Percentiles rank a stretch among this genome's conserved stretches.
Evolutionary conservation across 2,888 invertebrate species (phyloP).

Genomic region (Lasioglossum villosulum): DNA sequence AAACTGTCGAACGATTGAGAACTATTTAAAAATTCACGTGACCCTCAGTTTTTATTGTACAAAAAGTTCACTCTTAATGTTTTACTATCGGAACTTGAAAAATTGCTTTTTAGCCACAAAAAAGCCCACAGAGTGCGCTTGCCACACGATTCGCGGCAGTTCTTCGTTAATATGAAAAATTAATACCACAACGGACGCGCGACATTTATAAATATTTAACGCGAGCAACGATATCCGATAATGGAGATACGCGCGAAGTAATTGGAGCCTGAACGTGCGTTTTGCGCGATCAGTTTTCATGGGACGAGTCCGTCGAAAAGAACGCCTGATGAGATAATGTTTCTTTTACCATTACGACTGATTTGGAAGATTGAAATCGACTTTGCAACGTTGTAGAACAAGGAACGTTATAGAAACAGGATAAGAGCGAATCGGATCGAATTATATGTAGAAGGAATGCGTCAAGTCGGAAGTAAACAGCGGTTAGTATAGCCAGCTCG

Average conservation of each 20-base stretch:
- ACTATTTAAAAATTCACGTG: too few species aligned
- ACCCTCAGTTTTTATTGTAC: too few species aligned
- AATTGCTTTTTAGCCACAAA: too few species aligned
- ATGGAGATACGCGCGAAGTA: background rate
- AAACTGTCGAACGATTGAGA: too few species aligned
- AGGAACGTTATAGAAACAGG: background rate
- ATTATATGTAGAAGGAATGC: conserved; percentile 31
- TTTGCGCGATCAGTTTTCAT: background rate
- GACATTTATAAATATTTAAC: background rate
- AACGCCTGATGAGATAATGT: background rate
- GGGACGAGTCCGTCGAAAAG: background rate
- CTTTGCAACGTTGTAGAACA: background rate
- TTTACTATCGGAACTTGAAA: too few species aligned
- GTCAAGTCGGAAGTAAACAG: conserved; percentile 26
- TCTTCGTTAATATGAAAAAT: background rate
- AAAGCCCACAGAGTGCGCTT: too few species aligned
- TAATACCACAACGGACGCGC: background rate
- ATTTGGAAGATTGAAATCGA: background rate
- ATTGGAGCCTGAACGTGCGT: background rate
- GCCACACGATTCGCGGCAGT: too few species aligned
- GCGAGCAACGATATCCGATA: background rate
- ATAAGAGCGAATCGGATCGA: background rate
- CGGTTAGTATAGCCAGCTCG: conserved; percentile 9
- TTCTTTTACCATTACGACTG: background rate
- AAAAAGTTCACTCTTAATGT: too few species aligned